These are phyloP conservation scores for Buathra laborator DNA, from an alignment of 2,888 invertebrate genomes.

Conservation along the genomic window DNA sequence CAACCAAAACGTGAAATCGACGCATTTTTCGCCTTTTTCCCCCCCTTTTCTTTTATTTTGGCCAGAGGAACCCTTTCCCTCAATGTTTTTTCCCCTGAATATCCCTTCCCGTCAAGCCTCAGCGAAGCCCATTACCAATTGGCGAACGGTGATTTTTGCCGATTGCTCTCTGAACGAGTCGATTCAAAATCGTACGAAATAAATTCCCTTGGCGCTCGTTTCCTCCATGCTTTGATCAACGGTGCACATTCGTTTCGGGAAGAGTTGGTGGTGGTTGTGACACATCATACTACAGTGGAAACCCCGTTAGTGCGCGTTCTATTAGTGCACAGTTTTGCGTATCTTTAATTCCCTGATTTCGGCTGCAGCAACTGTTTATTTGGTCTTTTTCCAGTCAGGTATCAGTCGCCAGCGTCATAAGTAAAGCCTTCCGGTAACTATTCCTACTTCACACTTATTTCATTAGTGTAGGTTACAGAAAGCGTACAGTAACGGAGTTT, in stretches of 20 bases:
- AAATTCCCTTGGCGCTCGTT: conserved; percentile 65
- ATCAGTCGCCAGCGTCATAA: too few species aligned
- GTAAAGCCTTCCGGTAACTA: too few species aligned
- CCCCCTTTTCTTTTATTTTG: not conserved
- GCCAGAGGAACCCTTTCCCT: conserved; percentile 18
- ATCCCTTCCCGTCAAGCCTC: conserved; percentile 12
- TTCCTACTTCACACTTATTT: too few species aligned
- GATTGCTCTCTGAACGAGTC: conserved; percentile 70
- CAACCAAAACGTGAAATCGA: conserved; percentile 67
- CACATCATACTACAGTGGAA: not conserved
- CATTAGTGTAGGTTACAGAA: too few species aligned
- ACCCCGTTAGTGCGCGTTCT: too few species aligned
- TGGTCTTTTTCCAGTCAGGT: too few species aligned
- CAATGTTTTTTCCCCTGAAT: conserved; percentile 20
- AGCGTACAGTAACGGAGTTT: too few species aligned
- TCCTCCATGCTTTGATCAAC: conserved; percentile 69
- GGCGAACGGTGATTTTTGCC: conserved; percentile 71
- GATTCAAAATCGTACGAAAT: conserved; percentile 70
- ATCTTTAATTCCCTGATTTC: too few species aligned
- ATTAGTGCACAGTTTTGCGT: too few species aligned
- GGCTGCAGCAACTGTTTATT: too few species aligned
- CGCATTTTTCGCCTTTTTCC: conserved; percentile 39
- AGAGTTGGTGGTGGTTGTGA: conserved; percentile 24
- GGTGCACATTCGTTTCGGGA: conserved; percentile 64
- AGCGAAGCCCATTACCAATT: conserved; percentile 64